These are phyloP conservation scores for Gallinago undulata DNA, from an alignment of 2,113 vertebrate species.

Conservation along the genomic window DNA sequence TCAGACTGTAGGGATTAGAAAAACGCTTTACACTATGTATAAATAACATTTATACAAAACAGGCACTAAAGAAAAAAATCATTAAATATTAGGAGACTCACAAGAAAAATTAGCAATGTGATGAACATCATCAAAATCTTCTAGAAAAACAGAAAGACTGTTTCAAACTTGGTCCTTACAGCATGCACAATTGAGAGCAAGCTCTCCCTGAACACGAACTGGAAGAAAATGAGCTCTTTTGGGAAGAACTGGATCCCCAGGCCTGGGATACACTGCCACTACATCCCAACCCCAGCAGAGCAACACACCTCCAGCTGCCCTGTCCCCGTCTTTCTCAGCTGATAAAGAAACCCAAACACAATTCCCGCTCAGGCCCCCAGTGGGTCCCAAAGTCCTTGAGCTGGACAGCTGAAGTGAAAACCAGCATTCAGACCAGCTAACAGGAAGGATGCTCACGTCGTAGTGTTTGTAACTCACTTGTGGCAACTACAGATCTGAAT, in stretches of 20 bases:
- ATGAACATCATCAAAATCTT: neutral
- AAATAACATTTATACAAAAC: neutral
- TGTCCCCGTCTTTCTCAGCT: neutral
- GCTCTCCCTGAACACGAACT: neutral
- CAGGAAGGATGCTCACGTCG: neutral
- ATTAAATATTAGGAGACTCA: neutral
- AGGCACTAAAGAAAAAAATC: neutral
- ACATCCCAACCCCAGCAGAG: neutral
- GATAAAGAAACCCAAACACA: neutral
- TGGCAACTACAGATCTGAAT: neutral
- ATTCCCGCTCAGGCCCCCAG: neutral
- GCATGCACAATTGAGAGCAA: neutral
- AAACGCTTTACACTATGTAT: neutral
- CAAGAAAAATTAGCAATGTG: neutral
- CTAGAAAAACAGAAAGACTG: neutral
- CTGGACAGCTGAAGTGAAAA: neutral
- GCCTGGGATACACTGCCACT: too few species aligned
- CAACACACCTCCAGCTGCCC: neutral
- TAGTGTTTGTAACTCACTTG: neutral
- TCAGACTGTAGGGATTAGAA: neutral
- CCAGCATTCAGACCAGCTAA: neutral
- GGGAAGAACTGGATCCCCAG: neutral
- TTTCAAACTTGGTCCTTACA: neutral
- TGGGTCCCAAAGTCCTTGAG: neutral
- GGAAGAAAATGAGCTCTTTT: neutral